These are phyloP conservation scores for Pteropus alecto DNA, from an alignment of 2,113 vertebrate species.

Conservation along the genomic window DNA sequence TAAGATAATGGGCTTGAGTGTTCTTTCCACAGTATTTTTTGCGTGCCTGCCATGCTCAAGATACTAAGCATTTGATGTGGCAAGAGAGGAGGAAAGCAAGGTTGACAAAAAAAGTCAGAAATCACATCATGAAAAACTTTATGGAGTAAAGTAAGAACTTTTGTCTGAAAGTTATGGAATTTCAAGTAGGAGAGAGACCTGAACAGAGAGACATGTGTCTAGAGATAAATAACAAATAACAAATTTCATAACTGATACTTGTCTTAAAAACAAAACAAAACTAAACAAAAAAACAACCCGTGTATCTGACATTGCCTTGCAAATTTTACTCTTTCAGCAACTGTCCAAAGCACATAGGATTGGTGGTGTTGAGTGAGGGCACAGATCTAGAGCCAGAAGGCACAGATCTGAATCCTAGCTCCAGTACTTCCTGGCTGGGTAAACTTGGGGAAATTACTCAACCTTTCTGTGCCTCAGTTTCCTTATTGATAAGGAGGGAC, in stretches of 20 bases:
- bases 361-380: too few relatives aligned
- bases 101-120: background rate
- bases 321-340: background rate
- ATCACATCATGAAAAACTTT: background rate
- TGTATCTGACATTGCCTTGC: background rate
- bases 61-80: background rate
- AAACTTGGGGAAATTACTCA: background rate
- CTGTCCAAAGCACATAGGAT: background rate
- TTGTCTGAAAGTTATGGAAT: background rate
- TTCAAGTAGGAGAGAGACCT: background rate
- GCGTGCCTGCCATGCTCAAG: background rate
- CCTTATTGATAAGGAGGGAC: background rate
- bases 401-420: background rate
- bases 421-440: background rate
- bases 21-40: background rate
- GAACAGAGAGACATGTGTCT: background rate
- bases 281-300: background rate
- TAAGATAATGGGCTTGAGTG: background rate
- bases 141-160: background rate
- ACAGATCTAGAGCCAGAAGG: background rate
- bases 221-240: background rate
- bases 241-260: background rate
- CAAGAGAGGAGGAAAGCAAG: background rate
- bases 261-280: background rate
- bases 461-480: background rate